phyloP scores from a whole-genome alignment of 2,797 vertebrate species.

The Mus minutoides region DNA sequence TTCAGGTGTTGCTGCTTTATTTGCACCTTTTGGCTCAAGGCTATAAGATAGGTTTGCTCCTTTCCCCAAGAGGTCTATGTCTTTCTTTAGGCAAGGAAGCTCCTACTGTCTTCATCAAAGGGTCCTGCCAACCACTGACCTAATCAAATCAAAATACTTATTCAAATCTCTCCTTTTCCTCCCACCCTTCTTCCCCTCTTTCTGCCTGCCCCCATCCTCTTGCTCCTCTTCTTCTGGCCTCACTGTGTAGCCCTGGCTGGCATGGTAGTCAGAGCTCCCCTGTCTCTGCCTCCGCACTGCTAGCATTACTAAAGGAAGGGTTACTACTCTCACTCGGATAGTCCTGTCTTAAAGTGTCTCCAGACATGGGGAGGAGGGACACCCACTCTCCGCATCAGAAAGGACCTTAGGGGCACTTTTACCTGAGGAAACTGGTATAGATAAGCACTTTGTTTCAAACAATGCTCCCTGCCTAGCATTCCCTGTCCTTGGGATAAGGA shows the following conservation, averaged over 20 bases:
- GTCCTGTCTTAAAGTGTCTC: background rate
- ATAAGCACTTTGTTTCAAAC: background rate
- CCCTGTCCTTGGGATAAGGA: background rate
- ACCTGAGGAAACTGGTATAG: background rate
- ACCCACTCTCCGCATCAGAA: background rate
- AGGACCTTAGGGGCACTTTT: background rate
- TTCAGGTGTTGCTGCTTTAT: background rate
- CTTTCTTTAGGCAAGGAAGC: background rate
- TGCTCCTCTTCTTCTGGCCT: background rate
- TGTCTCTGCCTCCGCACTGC: background rate
- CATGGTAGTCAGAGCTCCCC: background rate
- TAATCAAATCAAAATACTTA: background rate
- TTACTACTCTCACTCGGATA: background rate
- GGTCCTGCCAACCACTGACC: background rate
- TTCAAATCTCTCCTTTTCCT: background rate
- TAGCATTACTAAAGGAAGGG: background rate
- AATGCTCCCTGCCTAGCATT: background rate
- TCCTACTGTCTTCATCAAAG: background rate
- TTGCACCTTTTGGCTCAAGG: background rate
- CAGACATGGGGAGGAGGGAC: background rate
- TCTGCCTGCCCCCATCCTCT: background rate
- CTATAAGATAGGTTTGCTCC: background rate
- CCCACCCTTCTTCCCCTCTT: too few relatives aligned
- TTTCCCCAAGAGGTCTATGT: background rate
- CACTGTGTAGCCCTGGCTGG: background rate